A percentile compares a stretch with the other conserved stretches of the same genome.
phyloP scores from a whole-genome alignment of 2,113 vertebrate genomes.

The Apaloderma vittatum region DNA sequence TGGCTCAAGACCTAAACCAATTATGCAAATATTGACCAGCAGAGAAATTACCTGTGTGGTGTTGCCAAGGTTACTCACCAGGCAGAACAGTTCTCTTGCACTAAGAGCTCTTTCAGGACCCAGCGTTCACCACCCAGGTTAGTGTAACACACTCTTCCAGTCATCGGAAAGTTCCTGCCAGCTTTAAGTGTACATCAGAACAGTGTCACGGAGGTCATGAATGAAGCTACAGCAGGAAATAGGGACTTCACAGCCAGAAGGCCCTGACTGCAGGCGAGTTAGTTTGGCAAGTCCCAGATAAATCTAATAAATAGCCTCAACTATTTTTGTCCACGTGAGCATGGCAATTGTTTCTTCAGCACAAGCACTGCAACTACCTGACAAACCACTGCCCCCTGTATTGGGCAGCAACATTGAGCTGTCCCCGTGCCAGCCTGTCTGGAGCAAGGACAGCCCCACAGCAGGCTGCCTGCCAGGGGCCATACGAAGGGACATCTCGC shows the following conservation, averaged over 20 bases:
- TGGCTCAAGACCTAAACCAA: neutral
- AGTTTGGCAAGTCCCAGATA: neutral
- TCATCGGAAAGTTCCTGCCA: neutral
- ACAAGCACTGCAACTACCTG: neutral
- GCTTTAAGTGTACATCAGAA: neutral
- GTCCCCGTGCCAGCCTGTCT: accelerated
- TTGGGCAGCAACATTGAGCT: neutral
- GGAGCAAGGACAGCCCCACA: neutral
- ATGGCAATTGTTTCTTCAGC: neutral
- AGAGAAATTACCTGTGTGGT: accelerated
- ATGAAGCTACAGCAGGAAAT: neutral
- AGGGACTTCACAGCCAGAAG: neutral
- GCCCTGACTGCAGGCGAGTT: neutral
- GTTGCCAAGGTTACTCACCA: no score
- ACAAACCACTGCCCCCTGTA: neutral
- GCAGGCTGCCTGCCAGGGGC: neutral
- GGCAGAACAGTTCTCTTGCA: neutral
- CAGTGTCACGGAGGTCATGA: accelerated
- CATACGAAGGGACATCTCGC: neutral
- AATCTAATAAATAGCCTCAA: neutral
- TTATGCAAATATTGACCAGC: neutral
- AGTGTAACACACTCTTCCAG: accelerated
- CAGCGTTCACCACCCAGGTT: neutral
- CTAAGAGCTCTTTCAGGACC: neutral
- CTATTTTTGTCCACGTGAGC: accelerated